These are phyloP conservation scores for Arvicanthis niloticus DNA, from an alignment of 2,113 vertebrate species.

Conservation along the genomic window DNA sequence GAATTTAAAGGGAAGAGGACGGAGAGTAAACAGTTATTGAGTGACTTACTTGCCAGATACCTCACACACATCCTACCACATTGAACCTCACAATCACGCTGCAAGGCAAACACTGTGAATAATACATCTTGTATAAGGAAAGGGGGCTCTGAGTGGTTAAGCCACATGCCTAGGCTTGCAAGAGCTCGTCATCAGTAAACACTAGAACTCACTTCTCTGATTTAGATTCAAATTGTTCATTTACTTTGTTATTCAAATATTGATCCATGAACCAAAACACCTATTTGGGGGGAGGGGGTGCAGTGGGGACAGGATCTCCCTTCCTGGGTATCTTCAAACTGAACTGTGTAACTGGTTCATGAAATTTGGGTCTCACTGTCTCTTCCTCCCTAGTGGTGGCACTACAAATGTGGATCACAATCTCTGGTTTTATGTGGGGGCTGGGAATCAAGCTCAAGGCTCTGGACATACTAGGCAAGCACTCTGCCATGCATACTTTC, in stretches of 20 bases:
- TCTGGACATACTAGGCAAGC: background rate
- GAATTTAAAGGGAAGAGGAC: slow-evolving; percentile 12
- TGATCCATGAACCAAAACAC: slow-evolving; percentile 31
- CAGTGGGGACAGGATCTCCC: too few relatives aligned
- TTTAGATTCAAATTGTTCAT: slow-evolving; percentile 34
- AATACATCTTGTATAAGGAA: background rate
- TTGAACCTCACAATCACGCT: background rate
- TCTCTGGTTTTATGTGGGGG: background rate
- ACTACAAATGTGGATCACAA: background rate
- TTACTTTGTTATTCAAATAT: slow-evolving; percentile 59
- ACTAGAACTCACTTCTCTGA: slow-evolving; percentile 5
- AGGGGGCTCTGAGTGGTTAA: slow-evolving; percentile 26
- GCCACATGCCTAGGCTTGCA: background rate
- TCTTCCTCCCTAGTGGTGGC: background rate
- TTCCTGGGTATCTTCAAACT: background rate
- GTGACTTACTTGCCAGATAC: slow-evolving; percentile 17
- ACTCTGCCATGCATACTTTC: slow-evolving; percentile 29
- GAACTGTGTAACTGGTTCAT: background rate
- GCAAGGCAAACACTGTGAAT: background rate
- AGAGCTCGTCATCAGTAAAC: slow-evolving; percentile 30
- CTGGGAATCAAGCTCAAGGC: background rate
- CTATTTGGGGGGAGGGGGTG: background rate
- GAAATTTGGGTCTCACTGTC: background rate
- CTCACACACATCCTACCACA: slow-evolving; percentile 30
- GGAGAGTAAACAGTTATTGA: slow-evolving; percentile 42